Evolutionary conservation across 2,113 vertebrate species (phyloP).

Genomic region (Equus quagga): DNA sequence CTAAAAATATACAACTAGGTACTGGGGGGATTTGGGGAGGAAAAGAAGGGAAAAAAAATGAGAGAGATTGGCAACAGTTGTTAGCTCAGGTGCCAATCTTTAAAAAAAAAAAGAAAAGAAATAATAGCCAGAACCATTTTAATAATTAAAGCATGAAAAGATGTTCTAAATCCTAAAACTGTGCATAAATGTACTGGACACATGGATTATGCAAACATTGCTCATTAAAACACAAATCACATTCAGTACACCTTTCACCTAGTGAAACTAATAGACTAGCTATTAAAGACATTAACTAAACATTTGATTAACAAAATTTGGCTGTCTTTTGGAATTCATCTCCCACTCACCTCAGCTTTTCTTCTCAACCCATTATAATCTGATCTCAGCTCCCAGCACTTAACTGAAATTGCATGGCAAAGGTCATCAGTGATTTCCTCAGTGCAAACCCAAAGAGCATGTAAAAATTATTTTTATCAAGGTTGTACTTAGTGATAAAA

Average conservation of each 20-base stretch:
- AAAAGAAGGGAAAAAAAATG: no score
- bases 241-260: not conserved
- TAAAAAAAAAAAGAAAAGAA: not conserved
- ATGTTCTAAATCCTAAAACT: not conserved
- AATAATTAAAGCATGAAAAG: not conserved
- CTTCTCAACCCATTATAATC: not conserved
- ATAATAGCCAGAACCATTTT: conserved; percentile 16
- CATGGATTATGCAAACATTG: not conserved
- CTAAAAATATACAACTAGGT: no score
- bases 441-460: not conserved
- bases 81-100: no score
- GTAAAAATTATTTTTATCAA: conserved; percentile 11
- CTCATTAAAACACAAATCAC: not conserved
- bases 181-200: not conserved
- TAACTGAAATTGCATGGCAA: conserved; percentile 26
- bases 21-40: no score
- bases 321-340: not conserved
- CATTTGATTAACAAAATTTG: not conserved
- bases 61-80: no score
- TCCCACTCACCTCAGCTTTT: not conserved
- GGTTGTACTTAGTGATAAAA: not conserved
- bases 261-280: not conserved
- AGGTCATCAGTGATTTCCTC: conserved; percentile 3
- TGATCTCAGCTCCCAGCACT: not conserved
- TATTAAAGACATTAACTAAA: not conserved